These are phyloP conservation scores for Cyclophora punctaria DNA, from an alignment of 2,888 invertebrate genomes.

Conservation along the genomic window DNA sequence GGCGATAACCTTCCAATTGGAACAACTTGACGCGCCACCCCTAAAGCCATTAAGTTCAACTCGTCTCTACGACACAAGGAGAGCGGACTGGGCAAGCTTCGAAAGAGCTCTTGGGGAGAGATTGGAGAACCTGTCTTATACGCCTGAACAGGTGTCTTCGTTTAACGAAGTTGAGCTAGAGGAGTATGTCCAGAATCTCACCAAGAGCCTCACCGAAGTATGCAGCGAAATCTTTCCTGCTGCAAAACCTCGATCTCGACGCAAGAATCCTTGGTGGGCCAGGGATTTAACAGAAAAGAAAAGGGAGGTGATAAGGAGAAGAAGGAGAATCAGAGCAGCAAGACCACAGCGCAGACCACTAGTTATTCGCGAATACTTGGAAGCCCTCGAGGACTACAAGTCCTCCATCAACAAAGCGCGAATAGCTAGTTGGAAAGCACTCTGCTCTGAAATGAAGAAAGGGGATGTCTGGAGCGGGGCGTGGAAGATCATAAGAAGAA, in stretches of 20 bases:
- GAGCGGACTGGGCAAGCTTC: neutral
- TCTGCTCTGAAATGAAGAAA: constrained; percentile 3
- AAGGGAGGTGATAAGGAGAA: neutral
- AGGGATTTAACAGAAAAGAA: neutral
- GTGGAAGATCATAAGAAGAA: constrained; percentile 1
- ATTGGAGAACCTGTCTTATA: neutral
- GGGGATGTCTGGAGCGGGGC: constrained; percentile 5
- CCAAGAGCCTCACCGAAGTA: neutral
- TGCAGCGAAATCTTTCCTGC: neutral
- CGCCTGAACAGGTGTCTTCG: too few species aligned
- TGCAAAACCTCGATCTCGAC: too few species aligned
- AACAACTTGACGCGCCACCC: too few species aligned
- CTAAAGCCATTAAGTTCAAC: too few species aligned
- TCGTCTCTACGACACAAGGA: neutral
- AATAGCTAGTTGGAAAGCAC: constrained; percentile 7
- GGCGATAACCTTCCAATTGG: too few species aligned
- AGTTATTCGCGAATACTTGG: too few species aligned
- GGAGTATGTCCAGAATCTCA: neutral
- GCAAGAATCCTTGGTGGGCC: too few species aligned
- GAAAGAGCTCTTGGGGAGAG: neutral
- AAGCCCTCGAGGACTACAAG: neutral
- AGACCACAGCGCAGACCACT: neutral
- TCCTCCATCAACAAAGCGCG: neutral
- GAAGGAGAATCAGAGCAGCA: neutral
- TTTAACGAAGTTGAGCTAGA: neutral